These are phyloP conservation scores for Drosophila obscura DNA, from an alignment of 1,140 invertebrate genomes.

Conservation along the genomic window DNA sequence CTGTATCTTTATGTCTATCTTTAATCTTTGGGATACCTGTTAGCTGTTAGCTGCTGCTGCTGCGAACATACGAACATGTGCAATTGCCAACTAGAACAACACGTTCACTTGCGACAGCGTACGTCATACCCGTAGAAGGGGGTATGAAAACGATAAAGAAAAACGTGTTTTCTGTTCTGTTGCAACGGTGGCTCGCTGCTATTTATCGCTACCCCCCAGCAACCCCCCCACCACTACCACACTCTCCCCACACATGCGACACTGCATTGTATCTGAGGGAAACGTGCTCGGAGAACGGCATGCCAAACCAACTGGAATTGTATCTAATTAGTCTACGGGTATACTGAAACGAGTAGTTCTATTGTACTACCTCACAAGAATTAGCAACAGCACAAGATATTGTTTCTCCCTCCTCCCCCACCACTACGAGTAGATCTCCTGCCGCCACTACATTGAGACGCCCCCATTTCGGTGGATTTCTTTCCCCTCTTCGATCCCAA, in stretches of 20 bases:
- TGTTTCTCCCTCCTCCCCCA: conserved; percentile 6
- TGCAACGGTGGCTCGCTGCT: conserved; percentile 63
- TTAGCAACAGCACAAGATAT: conserved; percentile 11
- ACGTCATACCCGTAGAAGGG: conserved; percentile 36
- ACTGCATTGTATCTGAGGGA: conserved; percentile 42
- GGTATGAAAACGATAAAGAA: conserved; percentile 55
- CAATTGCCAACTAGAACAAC: conserved; percentile 80
- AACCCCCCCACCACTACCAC: background rate
- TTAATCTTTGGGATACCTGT: conserved; percentile 47
- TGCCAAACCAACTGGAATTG: conserved; percentile 76
- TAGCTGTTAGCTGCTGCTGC: conserved; percentile 43
- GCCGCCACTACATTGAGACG: conserved; percentile 48
- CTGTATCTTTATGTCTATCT: conserved; percentile 33
- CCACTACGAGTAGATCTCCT: conserved; percentile 13
- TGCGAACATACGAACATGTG: conserved; percentile 55
- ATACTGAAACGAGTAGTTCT: conserved; percentile 16
- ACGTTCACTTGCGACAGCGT: conserved; percentile 77
- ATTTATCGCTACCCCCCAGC: conserved; percentile 60
- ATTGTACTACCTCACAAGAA: too few species aligned
- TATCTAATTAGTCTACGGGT: conserved; percentile 80
- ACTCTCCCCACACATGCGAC: too few species aligned
- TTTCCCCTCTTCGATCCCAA: background rate
- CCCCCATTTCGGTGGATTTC: conserved; percentile 39
- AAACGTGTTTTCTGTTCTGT: conserved; percentile 78
- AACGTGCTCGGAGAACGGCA: conserved; percentile 75